phyloP scores from a whole-genome alignment of 2,113 vertebrate species.

The Mormyrus iriodes region DNA sequence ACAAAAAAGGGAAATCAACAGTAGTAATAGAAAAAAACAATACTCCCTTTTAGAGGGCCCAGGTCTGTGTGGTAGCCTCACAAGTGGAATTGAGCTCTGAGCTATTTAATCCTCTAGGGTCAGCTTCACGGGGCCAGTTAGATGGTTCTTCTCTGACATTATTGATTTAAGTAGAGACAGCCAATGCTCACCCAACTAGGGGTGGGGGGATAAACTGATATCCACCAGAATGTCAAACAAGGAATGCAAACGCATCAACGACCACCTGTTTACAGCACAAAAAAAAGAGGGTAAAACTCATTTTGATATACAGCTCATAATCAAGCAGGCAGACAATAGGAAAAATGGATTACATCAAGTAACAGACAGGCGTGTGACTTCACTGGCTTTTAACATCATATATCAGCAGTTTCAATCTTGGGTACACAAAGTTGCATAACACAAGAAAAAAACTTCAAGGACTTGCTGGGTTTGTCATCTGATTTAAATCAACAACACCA shows the following conservation, averaged over 20 bases:
- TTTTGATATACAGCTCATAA: not conserved
- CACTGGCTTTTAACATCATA: not conserved
- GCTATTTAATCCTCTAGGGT: not conserved
- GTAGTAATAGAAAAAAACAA: constrained; percentile 12
- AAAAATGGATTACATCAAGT: not conserved
- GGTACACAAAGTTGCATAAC: not conserved
- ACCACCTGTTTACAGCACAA: not conserved
- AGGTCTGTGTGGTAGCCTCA: not conserved
- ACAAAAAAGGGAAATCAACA: constrained; percentile 21
- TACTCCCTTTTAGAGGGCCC: not conserved
- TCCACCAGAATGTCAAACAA: not conserved
- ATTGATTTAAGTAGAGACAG: not conserved
- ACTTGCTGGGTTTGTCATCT: not conserved
- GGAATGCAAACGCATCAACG: not conserved
- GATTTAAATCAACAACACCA: not conserved
- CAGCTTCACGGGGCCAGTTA: not conserved
- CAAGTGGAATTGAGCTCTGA: not conserved
- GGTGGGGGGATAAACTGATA: not conserved
- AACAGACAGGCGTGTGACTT: not conserved
- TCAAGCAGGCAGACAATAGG: not conserved
- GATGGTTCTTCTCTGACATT: not conserved
- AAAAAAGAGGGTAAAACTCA: constrained; percentile 5
- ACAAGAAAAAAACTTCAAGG: constrained; percentile 1
- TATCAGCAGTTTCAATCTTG: not conserved
- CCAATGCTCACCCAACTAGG: not conserved